These are phyloP conservation scores for Taphrorychus bicolor DNA, from an alignment of 2,888 invertebrate genomes.

Conservation along the genomic window DNA sequence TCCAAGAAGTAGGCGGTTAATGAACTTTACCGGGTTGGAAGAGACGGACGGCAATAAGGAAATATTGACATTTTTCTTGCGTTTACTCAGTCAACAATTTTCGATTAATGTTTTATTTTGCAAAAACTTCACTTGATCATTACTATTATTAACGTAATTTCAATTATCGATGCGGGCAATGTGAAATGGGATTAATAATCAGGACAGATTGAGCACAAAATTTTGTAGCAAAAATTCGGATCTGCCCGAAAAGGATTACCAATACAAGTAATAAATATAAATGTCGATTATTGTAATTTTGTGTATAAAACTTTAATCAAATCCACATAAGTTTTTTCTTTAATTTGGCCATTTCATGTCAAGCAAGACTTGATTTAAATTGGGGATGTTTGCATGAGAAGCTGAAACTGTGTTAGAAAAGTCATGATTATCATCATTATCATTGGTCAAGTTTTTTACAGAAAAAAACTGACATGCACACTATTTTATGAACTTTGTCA, in stretches of 20 bases:
- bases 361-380: no score
- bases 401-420: no score
- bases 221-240: background rate
- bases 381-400: no score
- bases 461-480: no score
- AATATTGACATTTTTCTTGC: background rate
- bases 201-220: background rate
- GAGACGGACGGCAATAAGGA: background rate
- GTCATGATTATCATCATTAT: no score
- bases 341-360: no score
- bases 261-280: background rate
- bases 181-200: background rate
- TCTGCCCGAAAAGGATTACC: background rate
- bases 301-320: no score
- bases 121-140: background rate
- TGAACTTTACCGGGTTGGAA: background rate
- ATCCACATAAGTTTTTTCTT: no score
- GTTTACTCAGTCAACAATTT: no score
- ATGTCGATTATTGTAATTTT: slow-evolving; percentile 1
- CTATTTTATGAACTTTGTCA: no score
- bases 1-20: background rate
- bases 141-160: background rate
- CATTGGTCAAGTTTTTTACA: no score
- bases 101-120: background rate
- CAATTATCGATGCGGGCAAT: no score